These are phyloP conservation scores for Drosophila percnosoma DNA, from an alignment of 2,888 invertebrate species.

Conservation along the genomic window DNA sequence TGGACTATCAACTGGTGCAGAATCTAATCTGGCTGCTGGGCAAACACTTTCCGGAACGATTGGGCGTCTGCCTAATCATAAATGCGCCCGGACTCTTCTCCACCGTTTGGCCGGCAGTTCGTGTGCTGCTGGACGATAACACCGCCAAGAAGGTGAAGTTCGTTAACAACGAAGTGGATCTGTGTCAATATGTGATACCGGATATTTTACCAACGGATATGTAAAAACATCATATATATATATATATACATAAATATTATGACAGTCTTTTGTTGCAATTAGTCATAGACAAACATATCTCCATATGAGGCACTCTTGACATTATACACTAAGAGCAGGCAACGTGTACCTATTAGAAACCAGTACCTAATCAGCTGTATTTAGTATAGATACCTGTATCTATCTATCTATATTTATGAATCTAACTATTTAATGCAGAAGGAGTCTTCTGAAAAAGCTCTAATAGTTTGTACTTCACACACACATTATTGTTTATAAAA, in stretches of 20 bases:
- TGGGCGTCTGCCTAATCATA: constrained; percentile 91
- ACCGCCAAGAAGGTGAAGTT: constrained; percentile 91
- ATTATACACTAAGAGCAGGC: constrained; percentile 35
- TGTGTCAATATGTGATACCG: constrained; percentile 91
- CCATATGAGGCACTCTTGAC: constrained; percentile 50
- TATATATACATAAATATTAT: background rate
- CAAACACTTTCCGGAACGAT: constrained; percentile 91
- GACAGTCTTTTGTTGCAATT: constrained; percentile 29
- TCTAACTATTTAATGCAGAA: background rate
- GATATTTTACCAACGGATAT: constrained; percentile 91
- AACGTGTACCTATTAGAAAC: constrained; percentile 62
- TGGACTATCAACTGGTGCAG: constrained; percentile 93
- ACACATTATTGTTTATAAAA: constrained; percentile 45
- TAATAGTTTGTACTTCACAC: constrained; percentile 50
- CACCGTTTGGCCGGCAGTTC: constrained; percentile 91
- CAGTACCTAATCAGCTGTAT: constrained; percentile 70
- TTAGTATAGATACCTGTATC: constrained; percentile 5
- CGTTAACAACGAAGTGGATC: constrained; percentile 89
- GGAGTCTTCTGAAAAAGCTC: constrained; percentile 47
- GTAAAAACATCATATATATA: constrained; percentile 76
- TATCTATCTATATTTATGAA: background rate
- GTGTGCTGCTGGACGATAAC: constrained; percentile 91
- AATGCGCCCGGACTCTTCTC: constrained; percentile 91
- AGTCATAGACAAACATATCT: constrained; percentile 68
- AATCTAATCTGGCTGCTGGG: constrained; percentile 92